These are phyloP conservation scores for Xanthia icteritia DNA, from an alignment of 2,888 invertebrate species.

Conservation along the genomic window DNA sequence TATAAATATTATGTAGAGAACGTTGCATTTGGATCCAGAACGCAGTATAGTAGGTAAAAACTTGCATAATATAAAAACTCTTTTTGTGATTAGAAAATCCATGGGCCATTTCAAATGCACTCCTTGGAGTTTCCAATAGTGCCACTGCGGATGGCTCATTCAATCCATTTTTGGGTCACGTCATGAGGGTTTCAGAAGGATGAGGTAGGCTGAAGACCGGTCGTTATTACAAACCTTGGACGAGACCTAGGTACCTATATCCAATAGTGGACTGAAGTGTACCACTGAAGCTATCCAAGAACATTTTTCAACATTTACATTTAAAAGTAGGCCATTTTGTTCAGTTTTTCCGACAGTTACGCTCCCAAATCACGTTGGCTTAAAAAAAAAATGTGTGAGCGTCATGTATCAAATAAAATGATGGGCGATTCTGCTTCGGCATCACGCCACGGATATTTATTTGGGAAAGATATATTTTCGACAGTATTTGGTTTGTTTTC, in stretches of 20 bases:
- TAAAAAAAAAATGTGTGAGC: conserved; percentile 58
- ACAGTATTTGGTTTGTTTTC: conserved; percentile 49
- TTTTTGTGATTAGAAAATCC: background rate
- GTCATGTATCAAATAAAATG: conserved; percentile 67
- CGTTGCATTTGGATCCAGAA: conserved; percentile 20
- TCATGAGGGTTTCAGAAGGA: background rate
- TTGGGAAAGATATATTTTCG: conserved; percentile 54
- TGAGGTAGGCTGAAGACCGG: too few relatives aligned
- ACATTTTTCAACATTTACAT: conserved; percentile 27
- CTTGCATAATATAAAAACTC: background rate
- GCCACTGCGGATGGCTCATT: background rate
- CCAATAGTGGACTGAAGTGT: background rate
- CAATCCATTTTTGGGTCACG: background rate
- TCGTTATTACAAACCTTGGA: background rate
- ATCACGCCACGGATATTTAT: conserved; percentile 61
- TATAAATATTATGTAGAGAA: conserved; percentile 1
- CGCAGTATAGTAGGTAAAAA: background rate
- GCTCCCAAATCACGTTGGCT: conserved; percentile 56
- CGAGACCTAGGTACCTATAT: background rate
- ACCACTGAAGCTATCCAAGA: background rate
- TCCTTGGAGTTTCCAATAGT: background rate
- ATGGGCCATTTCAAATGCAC: background rate
- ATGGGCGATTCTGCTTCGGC: conserved; percentile 52
- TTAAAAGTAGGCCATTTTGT: conserved; percentile 30
- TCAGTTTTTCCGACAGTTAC: conserved; percentile 23